Percentiles rank a stretch among this genome's conserved stretches.
These are phyloP conservation scores for Cisticola juncidis DNA, from an alignment of 2,113 vertebrate genomes.

Conservation along the genomic window DNA sequence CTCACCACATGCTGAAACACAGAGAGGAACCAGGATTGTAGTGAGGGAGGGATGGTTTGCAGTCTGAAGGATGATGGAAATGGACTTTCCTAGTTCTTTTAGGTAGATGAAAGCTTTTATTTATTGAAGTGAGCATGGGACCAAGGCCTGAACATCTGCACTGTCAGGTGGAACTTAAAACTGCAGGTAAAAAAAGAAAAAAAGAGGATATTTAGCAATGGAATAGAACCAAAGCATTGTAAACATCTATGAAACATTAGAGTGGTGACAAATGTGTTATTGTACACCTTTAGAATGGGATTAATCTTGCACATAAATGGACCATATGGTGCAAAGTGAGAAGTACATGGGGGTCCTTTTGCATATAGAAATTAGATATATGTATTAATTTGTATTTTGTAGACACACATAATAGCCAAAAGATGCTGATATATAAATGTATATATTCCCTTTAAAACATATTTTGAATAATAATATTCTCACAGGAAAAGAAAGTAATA, in stretches of 20 bases:
- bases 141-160: background rate
- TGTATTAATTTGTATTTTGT: background rate
- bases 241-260: background rate
- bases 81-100: background rate
- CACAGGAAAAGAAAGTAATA: background rate
- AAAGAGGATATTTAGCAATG: background rate
- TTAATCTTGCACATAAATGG: background rate
- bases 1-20: accelerated
- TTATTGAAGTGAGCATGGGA: background rate
- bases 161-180: background rate
- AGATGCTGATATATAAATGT: background rate
- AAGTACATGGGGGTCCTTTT: background rate
- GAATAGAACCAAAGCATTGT: background rate
- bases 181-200: background rate
- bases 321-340: background rate
- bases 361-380: background rate
- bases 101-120: background rate
- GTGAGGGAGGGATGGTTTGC: background rate
- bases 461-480: background rate
- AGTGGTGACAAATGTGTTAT: background rate
- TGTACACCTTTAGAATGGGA: background rate
- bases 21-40: background rate
- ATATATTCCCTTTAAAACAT: background rate
- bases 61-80: background rate
- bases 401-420: background rate